Percentiles rank a stretch among this genome's conserved stretches.
phyloP scores from a whole-genome alignment of 1,140 invertebrate genomes.

The Glomeris maerens region DNA sequence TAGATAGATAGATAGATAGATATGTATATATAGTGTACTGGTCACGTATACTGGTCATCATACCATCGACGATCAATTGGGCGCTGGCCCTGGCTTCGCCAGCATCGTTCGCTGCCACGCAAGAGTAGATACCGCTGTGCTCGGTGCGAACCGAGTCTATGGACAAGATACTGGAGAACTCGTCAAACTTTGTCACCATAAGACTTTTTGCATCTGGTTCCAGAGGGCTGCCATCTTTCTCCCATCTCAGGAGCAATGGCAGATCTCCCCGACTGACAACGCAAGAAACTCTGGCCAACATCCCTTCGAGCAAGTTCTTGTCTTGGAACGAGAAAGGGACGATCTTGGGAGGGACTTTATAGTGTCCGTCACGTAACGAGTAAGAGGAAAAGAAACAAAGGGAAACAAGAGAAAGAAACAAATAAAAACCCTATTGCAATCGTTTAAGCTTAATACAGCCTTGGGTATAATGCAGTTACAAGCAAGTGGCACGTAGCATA shows the following conservation, averaged over 20 bases:
- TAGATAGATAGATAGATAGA: too few species aligned
- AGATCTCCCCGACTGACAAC: constrained; percentile 20
- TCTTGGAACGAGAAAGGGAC: constrained; percentile 11
- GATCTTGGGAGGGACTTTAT: not conserved
- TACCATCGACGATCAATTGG: constrained; percentile 68
- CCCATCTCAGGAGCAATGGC: constrained; percentile 24
- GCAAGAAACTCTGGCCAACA: constrained; percentile 18
- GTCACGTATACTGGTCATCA: too few species aligned
- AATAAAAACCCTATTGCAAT: too few species aligned
- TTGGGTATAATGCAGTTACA: too few species aligned
- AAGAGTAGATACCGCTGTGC: constrained; percentile 27
- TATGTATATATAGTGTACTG: too few species aligned
- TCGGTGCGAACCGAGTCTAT: constrained; percentile 41
- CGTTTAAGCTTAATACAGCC: too few species aligned
- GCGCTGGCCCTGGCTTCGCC: constrained; percentile 57
- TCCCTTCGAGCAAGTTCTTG: constrained; percentile 12
- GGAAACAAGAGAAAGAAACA: too few species aligned
- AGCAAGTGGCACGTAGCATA: too few species aligned
- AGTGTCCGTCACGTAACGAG: too few species aligned
- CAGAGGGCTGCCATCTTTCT: constrained; percentile 28
- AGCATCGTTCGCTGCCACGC: constrained; percentile 46
- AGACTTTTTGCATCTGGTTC: constrained; percentile 17
- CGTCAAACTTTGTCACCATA: constrained; percentile 43
- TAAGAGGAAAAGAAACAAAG: too few species aligned
- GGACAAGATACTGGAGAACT: constrained; percentile 73